A percentile compares a stretch with the other conserved stretches of the same genome.
Evolutionary conservation across 2,113 vertebrate species (phyloP).

Genomic region (Hyperopisus bebe): DNA sequence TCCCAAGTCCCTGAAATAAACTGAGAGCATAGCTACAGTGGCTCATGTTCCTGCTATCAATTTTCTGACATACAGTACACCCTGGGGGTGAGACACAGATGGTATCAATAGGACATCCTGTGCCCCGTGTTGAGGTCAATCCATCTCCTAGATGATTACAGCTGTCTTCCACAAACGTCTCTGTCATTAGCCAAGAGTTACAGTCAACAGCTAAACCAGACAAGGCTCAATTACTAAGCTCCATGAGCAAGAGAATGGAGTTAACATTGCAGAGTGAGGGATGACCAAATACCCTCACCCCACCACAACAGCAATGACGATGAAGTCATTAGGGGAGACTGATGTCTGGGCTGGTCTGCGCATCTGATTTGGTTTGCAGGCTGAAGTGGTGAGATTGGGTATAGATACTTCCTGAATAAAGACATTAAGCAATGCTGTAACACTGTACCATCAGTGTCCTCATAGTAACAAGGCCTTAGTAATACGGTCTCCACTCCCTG

Average conservation of each 20-base stretch:
- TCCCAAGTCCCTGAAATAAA: neutral
- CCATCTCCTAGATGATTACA: conserved; percentile 7
- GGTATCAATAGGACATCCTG: neutral
- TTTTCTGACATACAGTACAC: conserved; percentile 14
- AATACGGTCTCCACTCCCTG: neutral
- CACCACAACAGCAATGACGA: conserved; percentile 59
- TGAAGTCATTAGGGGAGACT: conserved; percentile 54
- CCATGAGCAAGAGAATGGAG: neutral
- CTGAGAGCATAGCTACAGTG: neutral
- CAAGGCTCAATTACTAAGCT: neutral
- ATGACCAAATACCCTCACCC: neutral
- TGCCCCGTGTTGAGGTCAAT: neutral
- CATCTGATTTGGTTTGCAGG: conserved; percentile 52
- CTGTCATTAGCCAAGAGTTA: conserved; percentile 11
- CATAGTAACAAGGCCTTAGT: conserved; percentile 53
- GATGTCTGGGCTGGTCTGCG: conserved; percentile 53
- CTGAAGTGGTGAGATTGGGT: conserved; percentile 51
- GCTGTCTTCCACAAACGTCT: neutral
- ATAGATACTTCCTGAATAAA: conserved; percentile 73
- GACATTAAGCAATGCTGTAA: conserved; percentile 56
- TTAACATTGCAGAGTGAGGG: conserved; percentile 34
- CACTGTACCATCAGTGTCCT: conserved; percentile 55
- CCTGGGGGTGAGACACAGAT: conserved; percentile 7
- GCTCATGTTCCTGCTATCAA: neutral
- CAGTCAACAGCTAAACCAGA: neutral